A percentile compares a stretch with the other conserved stretches of the same genome.
phyloP scores from a whole-genome alignment of 2,888 invertebrate species.

The Pyrochroa serraticornis region DNA sequence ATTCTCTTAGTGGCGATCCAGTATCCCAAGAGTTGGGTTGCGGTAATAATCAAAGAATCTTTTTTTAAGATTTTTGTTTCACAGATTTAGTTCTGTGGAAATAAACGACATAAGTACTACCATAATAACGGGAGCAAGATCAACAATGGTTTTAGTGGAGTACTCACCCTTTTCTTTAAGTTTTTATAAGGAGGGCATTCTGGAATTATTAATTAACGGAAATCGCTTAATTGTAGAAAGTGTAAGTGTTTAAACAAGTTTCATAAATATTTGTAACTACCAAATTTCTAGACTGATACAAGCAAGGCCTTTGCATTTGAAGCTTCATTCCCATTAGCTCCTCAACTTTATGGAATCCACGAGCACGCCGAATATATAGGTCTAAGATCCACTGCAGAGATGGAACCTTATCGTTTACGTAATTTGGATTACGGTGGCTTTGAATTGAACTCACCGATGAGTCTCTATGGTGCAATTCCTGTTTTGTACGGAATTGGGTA shows the following conservation, averaged over 20 bases:
- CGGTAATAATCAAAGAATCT: not conserved
- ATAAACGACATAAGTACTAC: not conserved
- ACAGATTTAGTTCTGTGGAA: not conserved
- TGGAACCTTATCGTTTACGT: constrained; percentile 88
- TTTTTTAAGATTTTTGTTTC: not conserved
- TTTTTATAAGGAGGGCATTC: constrained; percentile 3
- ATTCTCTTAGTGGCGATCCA: constrained; percentile 3
- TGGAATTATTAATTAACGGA: constrained; percentile 1
- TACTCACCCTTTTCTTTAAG: not conserved
- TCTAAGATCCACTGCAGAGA: constrained; percentile 75
- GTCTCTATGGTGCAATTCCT: constrained; percentile 66
- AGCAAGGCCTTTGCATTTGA: constrained; percentile 9
- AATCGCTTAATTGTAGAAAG: constrained; percentile 5
- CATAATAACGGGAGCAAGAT: constrained; percentile 1
- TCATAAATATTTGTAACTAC: not conserved
- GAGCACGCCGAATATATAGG: constrained; percentile 90
- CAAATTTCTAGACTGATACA: not conserved
- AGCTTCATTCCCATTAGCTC: constrained; percentile 9
- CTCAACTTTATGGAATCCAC: constrained; percentile 64
- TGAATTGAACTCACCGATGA: constrained; percentile 85
- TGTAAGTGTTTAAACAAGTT: not conserved
- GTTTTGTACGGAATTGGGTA: constrained; percentile 88
- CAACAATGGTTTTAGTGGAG: not conserved
- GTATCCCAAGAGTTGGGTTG: not conserved
- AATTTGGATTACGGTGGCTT: constrained; percentile 98